phyloP scores from a whole-genome alignment of 2,113 vertebrate species.

The Poeciliopsis retropinna region DNA sequence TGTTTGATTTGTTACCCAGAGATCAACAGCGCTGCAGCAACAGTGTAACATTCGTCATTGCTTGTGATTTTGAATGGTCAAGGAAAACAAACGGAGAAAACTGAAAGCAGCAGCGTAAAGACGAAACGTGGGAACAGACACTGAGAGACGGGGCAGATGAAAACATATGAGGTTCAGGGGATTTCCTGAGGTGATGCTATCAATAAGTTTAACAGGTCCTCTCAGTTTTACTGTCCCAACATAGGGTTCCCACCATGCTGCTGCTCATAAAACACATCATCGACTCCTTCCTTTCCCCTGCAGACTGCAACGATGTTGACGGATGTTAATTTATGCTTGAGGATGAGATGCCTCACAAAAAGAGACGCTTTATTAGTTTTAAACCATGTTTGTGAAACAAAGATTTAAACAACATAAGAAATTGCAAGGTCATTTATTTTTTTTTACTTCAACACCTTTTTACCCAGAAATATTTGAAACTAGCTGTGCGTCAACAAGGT shows the following conservation, averaged over 20 bases:
- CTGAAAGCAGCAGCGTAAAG: not conserved
- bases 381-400: conserved; percentile 21
- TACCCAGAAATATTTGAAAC: not conserved
- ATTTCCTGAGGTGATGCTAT: conserved; percentile 77
- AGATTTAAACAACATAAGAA: not conserved
- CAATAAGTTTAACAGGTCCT: conserved; percentile 76
- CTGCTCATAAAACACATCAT: conserved; percentile 77
- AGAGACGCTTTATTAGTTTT: conserved; percentile 32
- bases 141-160: conserved; percentile 43
- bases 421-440: not conserved
- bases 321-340: conserved; percentile 37
- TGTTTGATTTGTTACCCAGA: not conserved
- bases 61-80: not conserved
- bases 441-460: not conserved
- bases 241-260: conserved; percentile 56
- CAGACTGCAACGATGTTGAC: conserved; percentile 71
- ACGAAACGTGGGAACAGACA: conserved; percentile 13
- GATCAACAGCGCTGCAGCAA: not conserved
- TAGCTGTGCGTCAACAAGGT: not conserved
- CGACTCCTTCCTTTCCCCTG: conserved; percentile 60
- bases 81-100: not conserved
- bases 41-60: not conserved
- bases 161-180: conserved; percentile 60
- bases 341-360: conserved; percentile 29
- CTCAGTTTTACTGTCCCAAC: conserved; percentile 66